phyloP scores from a whole-genome alignment of 92 coral and sea anemone genomes.

The Porites rus region DNA sequence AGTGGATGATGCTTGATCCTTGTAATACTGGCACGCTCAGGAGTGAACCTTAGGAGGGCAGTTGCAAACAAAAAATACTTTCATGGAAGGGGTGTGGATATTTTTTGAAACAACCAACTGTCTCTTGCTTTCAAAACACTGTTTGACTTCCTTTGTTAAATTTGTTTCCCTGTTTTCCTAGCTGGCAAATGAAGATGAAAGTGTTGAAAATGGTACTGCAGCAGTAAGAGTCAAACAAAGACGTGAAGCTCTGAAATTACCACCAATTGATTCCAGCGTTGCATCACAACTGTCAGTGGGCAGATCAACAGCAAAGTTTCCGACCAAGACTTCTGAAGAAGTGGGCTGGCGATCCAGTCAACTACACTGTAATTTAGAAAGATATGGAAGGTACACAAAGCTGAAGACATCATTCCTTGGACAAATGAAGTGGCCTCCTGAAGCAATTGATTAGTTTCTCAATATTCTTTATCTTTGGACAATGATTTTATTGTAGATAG shows the following conservation, averaged over 20 bases:
- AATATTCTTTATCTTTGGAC: not conserved
- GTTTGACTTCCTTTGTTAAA: not conserved
- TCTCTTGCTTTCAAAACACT: too few species aligned
- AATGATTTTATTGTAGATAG: not conserved
- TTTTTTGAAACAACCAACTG: too few species aligned
- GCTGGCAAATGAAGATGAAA: slow-evolving; percentile 91
- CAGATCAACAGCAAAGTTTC: slow-evolving; percentile 84
- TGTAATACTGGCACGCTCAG: too few species aligned
- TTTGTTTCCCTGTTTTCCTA: slow-evolving; percentile 16
- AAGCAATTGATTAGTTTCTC: slow-evolving; percentile 70
- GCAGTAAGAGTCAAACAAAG: slow-evolving; percentile 94
- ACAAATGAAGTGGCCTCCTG: slow-evolving; percentile 99
- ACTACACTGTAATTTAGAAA: slow-evolving; percentile 85
- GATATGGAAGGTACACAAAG: slow-evolving; percentile 93
- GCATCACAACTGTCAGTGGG: slow-evolving; percentile 95
- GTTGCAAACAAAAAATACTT: too few species aligned
- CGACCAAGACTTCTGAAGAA: slow-evolving; percentile 81
- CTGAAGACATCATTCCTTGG: slow-evolving; percentile 82
- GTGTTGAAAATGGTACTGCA: slow-evolving; percentile 89
- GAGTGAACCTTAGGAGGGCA: too few species aligned
- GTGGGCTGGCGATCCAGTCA: slow-evolving; percentile 99
- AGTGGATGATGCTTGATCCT: too few species aligned
- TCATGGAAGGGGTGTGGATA: too few species aligned
- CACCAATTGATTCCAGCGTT: slow-evolving; percentile 93
- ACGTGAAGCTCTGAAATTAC: slow-evolving; percentile 94